Evolutionary conservation across 2,888 invertebrate species (phyloP).

Genomic region (Bhutanitis thaidina): DNA sequence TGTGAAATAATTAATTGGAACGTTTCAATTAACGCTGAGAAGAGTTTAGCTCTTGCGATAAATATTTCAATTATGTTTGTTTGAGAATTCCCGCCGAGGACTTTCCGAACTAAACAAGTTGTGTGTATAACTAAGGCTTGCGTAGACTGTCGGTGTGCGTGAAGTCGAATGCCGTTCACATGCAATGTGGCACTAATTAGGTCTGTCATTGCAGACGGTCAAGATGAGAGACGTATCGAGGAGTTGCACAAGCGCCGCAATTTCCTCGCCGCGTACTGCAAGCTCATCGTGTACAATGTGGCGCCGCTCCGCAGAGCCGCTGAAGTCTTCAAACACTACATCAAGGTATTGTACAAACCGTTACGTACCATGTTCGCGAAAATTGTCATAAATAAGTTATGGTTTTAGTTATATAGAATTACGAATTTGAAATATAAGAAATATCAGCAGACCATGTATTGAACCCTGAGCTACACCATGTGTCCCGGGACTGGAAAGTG

Average conservation of each 20-base stretch:
- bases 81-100: neutral
- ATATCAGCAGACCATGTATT: no score
- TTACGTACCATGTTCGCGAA: no score
- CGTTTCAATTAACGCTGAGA: no score
- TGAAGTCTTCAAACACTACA: conserved; percentile 98
- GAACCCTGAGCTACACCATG: no score
- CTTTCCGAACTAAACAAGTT: no score
- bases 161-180: neutral
- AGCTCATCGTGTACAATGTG: conserved; percentile 98
- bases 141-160: neutral
- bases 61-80: neutral
- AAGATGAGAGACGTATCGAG: conserved; percentile 98
- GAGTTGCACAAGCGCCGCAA: conserved; percentile 97
- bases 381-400: no score
- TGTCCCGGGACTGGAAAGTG: no score
- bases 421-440: no score
- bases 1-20: no score
- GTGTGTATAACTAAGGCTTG: neutral
- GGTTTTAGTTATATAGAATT: no score
- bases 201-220: conserved; percentile 82
- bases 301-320: conserved; percentile 95
- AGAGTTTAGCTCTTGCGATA: neutral
- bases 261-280: conserved; percentile 97
- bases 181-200: conserved; percentile 17
- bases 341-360: conserved; percentile 87